These are phyloP conservation scores for Pogonocherus hispidulus DNA, from an alignment of 2,888 invertebrate genomes.

Conservation along the genomic window DNA sequence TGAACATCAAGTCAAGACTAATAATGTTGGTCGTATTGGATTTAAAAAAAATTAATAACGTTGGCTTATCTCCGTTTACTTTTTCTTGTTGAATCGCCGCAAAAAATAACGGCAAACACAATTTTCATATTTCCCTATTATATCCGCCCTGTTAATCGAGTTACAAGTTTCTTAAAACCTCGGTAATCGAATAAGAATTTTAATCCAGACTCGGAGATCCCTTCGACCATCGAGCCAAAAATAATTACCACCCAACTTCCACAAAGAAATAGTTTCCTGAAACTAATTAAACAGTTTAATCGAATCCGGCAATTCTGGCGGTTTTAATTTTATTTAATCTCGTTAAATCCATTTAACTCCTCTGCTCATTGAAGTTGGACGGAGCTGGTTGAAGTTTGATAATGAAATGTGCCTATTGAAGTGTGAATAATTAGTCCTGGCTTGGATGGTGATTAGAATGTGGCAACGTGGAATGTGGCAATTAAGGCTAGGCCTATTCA, in stretches of 20 bases:
- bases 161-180: conserved; percentile 20
- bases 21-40: no score
- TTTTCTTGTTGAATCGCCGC: neutral
- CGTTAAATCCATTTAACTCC: conserved; percentile 43
- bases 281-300: conserved; percentile 41
- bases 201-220: neutral
- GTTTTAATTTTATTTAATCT: conserved; percentile 41
- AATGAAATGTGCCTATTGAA: conserved; percentile 51
- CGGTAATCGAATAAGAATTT: conserved; percentile 20
- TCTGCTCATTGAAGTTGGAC: conserved; percentile 37
- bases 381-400: conserved; percentile 40
- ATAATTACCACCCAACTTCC: conserved; percentile 31
- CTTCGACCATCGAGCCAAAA: conserved; percentile 16
- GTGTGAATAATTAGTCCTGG: conserved; percentile 44
- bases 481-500: conserved; percentile 22
- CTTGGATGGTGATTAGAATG: conserved; percentile 44
- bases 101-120: neutral
- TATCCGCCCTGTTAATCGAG: conserved; percentile 21
- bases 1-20: no score
- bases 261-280: conserved; percentile 39
- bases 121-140: neutral
- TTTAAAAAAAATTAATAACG: no score
- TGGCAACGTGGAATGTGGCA: conserved; percentile 32
- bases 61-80: no score
- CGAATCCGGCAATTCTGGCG: conserved; percentile 38